A percentile compares a stretch with the other conserved stretches of the same genome.
phyloP scores from a whole-genome alignment of 1,140 invertebrate species.

The Papilio helenus region DNA sequence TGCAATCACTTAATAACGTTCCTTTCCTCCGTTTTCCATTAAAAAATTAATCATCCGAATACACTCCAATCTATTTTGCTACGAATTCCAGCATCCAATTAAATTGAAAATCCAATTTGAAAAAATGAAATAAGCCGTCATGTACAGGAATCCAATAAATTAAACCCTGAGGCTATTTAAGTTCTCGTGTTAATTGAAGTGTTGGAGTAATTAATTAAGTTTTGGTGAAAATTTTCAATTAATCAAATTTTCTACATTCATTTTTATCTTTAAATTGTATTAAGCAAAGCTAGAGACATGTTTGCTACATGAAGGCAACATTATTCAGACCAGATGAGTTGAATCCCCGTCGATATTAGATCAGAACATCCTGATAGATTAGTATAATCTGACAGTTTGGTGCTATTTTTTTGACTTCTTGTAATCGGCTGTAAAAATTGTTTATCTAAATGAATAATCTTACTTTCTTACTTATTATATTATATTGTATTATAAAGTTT shows the following conservation, averaged over 20 bases:
- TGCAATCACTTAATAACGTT: not conserved
- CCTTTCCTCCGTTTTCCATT: not conserved
- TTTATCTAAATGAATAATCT: no score
- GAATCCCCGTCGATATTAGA: no score
- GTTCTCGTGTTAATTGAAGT: slow-evolving; percentile 22
- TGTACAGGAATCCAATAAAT: slow-evolving; percentile 21
- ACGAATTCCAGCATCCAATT: slow-evolving; percentile 6
- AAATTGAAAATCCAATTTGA: slow-evolving; percentile 20
- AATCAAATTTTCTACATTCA: not conserved
- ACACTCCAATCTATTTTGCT: slow-evolving; percentile 16
- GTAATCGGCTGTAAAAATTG: no score
- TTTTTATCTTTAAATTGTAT: not conserved
- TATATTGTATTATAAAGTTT: no score
- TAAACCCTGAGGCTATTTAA: slow-evolving; percentile 6
- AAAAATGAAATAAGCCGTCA: slow-evolving; percentile 27
- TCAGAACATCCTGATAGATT: no score
- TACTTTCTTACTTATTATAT: no score
- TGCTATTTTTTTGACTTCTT: no score
- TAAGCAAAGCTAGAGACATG: no score
- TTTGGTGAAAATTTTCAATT: not conserved
- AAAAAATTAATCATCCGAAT: slow-evolving; percentile 14
- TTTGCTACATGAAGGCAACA: no score
- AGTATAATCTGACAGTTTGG: no score
- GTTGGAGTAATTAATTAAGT: not conserved
- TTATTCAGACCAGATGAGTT: no score